Base-by-base conservation (phyloP, 2,888 invertebrate genomes). In the Prenolepis imparis region DNA sequence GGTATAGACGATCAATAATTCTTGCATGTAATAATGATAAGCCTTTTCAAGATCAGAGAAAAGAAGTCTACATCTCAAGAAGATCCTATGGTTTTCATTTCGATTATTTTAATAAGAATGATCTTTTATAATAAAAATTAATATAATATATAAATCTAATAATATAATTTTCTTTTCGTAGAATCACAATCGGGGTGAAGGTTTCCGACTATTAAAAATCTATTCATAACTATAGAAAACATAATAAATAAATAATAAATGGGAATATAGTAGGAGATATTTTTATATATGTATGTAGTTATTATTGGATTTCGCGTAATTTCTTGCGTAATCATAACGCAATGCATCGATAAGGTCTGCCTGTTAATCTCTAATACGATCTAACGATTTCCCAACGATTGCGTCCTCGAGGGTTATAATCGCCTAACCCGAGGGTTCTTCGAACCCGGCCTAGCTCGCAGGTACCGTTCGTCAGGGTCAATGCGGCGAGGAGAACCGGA, bases 381-480 rank as follows among this genome's bases (percentile, higher is more conserved):
- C 63, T 36, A 64, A 36, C 77, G 77, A 44, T 74, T 77, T 63
- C 67, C 41, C 59, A 70, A 70, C 52, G 63, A 70, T 87, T 75
- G n/a, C 86, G 81, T 84, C 88, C 82, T 74, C 80, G 66, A 72
- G 84, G 83, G 82, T 86, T 86, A 86, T 85, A 88, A 89, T 90
- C 90, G 84, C 55, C 84, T 77, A 83, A 70, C 83, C 68, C 78
- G 78, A 84, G 89, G 89, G 92, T 91, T 92, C 92, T 88, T 91
- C 88, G 90, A 91, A 91, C 91, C 87, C 87, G 83, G 84, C 87
- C 63, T 78, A 84, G 73, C 75, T 55, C 74, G 86, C 87, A 89
- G 87, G 89, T 92, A 92, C 92, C 92, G 92, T 92, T 92, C 87
- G 83, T 82, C 86, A 89, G 87, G 88, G 90, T 90, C 91, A 89